These are phyloP conservation scores for Heliconius nattereri DNA, from an alignment of 1,140 invertebrate genomes.

Conservation along the genomic window DNA sequence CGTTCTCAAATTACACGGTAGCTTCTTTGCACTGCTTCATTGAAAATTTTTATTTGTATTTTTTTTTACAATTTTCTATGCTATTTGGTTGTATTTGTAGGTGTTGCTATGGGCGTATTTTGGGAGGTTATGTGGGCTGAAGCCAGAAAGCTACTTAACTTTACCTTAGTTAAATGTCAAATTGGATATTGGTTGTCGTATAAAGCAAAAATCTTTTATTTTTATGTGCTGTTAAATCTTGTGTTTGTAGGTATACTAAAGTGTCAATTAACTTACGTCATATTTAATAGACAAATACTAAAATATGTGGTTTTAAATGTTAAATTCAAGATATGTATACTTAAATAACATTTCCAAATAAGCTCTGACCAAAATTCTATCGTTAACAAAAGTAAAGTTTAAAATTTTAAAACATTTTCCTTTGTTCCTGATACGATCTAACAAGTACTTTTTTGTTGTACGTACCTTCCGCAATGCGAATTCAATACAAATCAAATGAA, in stretches of 20 bases:
- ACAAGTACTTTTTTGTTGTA: conserved; percentile 10
- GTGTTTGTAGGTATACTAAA: too few species aligned
- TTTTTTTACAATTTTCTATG: conserved; percentile 40
- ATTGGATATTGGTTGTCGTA: background rate
- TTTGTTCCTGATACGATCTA: conserved; percentile 27
- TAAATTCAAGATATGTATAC: too few species aligned
- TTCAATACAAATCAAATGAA: conserved; percentile 66
- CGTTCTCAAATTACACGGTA: conserved; percentile 76
- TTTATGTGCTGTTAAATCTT: too few species aligned
- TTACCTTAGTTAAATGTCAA: background rate
- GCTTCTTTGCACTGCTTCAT: conserved; percentile 51
- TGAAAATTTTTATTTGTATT: conserved; percentile 43
- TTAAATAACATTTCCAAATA: too few species aligned
- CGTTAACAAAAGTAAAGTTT: too few species aligned
- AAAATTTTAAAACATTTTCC: conserved; percentile 13
- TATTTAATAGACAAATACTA: too few species aligned
- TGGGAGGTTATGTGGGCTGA: background rate
- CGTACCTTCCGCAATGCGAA: conserved; percentile 25
- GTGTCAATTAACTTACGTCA: too few species aligned
- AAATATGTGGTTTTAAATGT: too few species aligned
- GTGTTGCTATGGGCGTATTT: conserved; percentile 32
- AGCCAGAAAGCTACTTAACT: background rate
- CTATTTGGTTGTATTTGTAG: conserved; percentile 47
- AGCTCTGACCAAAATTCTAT: too few species aligned
- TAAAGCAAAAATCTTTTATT: background rate